These are phyloP conservation scores for Morbakka virulenta DNA, from an alignment of 30 jellyfish, hydroid and myxozoan species.

Conservation along the genomic window DNA sequence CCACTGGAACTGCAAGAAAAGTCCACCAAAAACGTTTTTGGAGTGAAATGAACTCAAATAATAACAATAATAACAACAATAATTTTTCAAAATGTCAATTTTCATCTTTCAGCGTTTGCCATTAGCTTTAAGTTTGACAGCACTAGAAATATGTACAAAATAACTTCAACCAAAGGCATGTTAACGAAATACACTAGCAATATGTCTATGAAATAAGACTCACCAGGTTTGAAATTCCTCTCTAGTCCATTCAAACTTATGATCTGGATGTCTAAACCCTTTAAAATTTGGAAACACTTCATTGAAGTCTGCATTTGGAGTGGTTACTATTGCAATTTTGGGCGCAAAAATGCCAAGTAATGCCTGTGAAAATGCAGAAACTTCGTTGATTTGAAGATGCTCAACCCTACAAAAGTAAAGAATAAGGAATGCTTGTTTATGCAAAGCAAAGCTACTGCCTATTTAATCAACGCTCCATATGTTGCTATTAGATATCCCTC, in stretches of 20 bases:
- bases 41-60: no score
- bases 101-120: no score
- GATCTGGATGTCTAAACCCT: slow-evolving; percentile 92
- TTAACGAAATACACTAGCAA: neutral
- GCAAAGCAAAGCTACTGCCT: no score
- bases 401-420: slow-evolving; percentile 57
- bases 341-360: slow-evolving; percentile 81
- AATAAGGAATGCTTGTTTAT: neutral
- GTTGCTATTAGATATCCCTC: no score
- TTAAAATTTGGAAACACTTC: slow-evolving; percentile 63
- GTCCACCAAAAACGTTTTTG: no score
- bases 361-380: slow-evolving; percentile 75
- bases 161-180: neutral
- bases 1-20: no score
- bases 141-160: no score
- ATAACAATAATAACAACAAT: no score
- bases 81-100: no score
- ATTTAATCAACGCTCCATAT: no score
- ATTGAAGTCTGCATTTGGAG: slow-evolving; percentile 93
- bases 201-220: neutral
- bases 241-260: slow-evolving; percentile 97
- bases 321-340: slow-evolving; percentile 56
- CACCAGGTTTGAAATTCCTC: slow-evolving; percentile 73
- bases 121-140: no score
- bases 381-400: slow-evolving; percentile 60